phyloP scores from a whole-genome alignment of 1,140 invertebrate genomes.

The Anastrepha obliqua region DNA sequence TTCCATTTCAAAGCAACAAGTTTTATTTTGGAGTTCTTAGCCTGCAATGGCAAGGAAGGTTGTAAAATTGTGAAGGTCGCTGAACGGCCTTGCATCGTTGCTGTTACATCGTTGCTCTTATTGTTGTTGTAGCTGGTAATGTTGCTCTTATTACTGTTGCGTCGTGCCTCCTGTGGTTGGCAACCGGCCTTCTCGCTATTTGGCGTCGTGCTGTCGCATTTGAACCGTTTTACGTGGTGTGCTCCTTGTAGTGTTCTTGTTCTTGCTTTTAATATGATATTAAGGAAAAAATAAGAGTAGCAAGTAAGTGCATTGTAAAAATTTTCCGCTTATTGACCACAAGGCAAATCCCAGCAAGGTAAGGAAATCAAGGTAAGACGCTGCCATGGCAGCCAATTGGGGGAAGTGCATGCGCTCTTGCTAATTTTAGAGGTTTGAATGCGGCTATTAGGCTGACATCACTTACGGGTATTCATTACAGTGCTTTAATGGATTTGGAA shows the following conservation, averaged over 20 bases:
- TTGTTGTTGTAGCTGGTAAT: too few relatives aligned
- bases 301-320: not conserved
- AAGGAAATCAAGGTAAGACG: not conserved
- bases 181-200: slow-evolving; percentile 19
- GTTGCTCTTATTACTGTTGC: not conserved
- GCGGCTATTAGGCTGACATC: slow-evolving; percentile 6
- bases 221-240: not conserved
- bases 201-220: slow-evolving; percentile 45
- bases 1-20: not conserved
- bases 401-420: not conserved
- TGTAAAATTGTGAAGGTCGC: slow-evolving; percentile 30
- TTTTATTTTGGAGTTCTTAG: slow-evolving; percentile 26
- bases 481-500: not conserved
- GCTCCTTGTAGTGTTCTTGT: not conserved
- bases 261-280: slow-evolving; percentile 42
- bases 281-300: not conserved
- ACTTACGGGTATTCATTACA: not conserved
- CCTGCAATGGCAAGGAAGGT: not conserved
- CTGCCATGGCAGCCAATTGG: not conserved
- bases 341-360: not conserved
- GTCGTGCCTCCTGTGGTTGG: slow-evolving; percentile 14
- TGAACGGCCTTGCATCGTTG: slow-evolving; percentile 36
- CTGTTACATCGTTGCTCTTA: not conserved
- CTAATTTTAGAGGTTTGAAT: slow-evolving; percentile 20
- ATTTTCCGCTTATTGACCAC: not conserved